Base-by-base conservation (phyloP, 2,888 invertebrate species). In the Daptonema setosum region DNA sequence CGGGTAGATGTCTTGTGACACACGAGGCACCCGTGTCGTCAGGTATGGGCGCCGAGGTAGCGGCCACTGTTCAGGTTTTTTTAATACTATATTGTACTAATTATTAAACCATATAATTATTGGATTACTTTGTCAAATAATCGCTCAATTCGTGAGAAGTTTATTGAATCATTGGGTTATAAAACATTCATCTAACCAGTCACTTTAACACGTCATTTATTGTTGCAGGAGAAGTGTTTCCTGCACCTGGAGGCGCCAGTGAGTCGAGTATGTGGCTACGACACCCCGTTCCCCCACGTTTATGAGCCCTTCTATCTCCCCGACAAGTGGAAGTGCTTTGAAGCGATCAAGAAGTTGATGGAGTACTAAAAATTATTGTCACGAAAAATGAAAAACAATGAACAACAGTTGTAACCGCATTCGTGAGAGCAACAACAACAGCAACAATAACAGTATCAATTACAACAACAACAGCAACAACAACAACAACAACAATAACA, bases 251-350 rank as follows among this genome's bases (percentile, higher is more conserved):
- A 95, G 72, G 87, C 93, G 1, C 95, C 97, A 0, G 77, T 95
- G 20, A 75, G 79, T 51, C 79, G 95, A 61, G 86, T 88, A 53
- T 80, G 87, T 28, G 91, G 97, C 17, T 90, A 87, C 80, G 97
- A 99, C 76, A 85, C 90, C 1, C 95, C 97, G 17, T 97, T 97
- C 75, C 88, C 97, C 3, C 88, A 88, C 73, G 80, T 90, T 53
- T 91, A 83, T 74, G 97, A 97, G 72, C 84, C 86, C 0, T 87
- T 95, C 75, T 97, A 95, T 75, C 72, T 97, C 63, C 97, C 97
- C 1, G 85, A 85, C 72, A 87, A 84, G 71, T 86, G 86, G 83
- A 78, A 91, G 54, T 90, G 90, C 69, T 78, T 85, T 59, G 81
- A 85, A 57, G 85, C 83, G 1, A 76, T 97, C 50, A 79, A 80